Base-by-base conservation (phyloP, 2,113 vertebrate species). In the Chamaetylas fuelleborni region DNA sequence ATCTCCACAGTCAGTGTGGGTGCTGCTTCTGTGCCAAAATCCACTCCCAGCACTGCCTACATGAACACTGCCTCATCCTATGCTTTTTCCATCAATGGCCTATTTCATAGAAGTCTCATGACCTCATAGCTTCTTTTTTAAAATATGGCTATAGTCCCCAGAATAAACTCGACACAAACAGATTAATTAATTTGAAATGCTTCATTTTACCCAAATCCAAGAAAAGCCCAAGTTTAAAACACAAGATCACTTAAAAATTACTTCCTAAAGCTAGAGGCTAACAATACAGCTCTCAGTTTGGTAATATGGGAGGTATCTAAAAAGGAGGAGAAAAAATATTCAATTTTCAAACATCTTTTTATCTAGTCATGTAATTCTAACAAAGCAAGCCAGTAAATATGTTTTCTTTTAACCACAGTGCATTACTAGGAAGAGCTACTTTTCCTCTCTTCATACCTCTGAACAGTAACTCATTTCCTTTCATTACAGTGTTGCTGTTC, bases 41-140 rank as follows among this genome's bases (percentile, higher is more conserved):
- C n/a, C 78, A 76, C 40, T 91, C 78, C 88, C 6, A 1, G 53
- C 74, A 45, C 85, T 93, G 78, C 92, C 86, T 91, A 95, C 85
- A 58, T 20, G 72, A 95, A 95, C 74, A 45, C 92, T 91, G 81
- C 50, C 90, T 81, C 85, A 80, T 87, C 71, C 33, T 82, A 77
- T 88, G 77, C n/a, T 58, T 89, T 85, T 83, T 83, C 54, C 50
- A 94, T 91, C 93, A 93, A 93, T 85, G 88, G 79, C 79, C 81
- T 95, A 84, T 79, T 95, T 94, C 94, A 92, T 88, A 67, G 24
- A 90, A 95, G 28, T 42, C 71, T 80, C 69, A 84, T 94, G 84
- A 94, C 43, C 15, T 94, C 81, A 88, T 66, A 90, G 60, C 33
- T 82, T 57, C 48, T 89, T 87, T 92, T 94, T 81, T 38, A 93